phyloP scores from a whole-genome alignment of 2,113 vertebrate species.

The Scalopus aquaticus region DNA sequence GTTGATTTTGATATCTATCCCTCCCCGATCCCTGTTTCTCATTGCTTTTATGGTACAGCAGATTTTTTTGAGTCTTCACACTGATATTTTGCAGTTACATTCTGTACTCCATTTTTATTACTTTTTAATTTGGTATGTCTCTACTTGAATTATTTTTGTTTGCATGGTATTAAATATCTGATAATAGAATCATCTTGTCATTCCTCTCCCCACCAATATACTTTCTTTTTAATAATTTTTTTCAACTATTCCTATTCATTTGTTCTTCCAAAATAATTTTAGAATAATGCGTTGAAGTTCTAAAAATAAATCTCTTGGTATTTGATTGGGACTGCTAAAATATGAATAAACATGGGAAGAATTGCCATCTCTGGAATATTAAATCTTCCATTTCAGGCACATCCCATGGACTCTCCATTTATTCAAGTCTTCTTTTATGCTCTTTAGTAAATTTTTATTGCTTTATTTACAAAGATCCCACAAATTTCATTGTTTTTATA shows the following conservation, averaged over 20 bases:
- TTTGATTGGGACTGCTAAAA: not conserved
- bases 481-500: too few relatives aligned
- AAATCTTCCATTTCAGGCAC: not conserved
- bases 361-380: not conserved
- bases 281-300: not conserved
- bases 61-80: not conserved
- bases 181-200: not conserved
- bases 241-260: not conserved
- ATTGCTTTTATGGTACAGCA: not conserved
- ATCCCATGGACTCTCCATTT: not conserved
- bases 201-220: not conserved
- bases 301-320: not conserved
- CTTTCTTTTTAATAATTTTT: not conserved
- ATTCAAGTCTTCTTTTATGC: not conserved
- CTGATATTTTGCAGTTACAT: not conserved
- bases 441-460: not conserved
- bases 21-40: not conserved
- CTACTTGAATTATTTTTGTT: not conserved
- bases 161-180: not conserved
- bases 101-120: not conserved
- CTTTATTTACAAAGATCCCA: not conserved
- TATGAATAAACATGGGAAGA: not conserved
- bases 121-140: not conserved
- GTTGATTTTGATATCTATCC: not conserved
- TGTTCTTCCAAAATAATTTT: not conserved